Base-by-base conservation (phyloP, 92 coral and sea anemone species). In the Epizoanthus ramosus region DNA sequence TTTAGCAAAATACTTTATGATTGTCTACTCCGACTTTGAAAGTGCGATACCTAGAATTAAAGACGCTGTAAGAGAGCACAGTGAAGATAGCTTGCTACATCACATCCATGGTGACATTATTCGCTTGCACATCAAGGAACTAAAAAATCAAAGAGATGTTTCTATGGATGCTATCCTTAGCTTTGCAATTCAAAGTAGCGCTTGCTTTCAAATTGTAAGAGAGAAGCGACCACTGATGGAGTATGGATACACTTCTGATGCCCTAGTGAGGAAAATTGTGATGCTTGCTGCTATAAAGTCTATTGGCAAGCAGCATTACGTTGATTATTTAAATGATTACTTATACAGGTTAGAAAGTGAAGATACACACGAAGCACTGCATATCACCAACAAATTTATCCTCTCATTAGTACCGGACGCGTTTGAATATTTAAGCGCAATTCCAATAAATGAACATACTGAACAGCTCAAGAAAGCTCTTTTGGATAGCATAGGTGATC, bases 61-160 rank as follows among this genome's bases (percentile, higher is more conserved):
- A 43, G 92, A 90, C 28, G 97, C 97, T n/a, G 76, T 86, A 2
- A 75, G 57, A 25, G 90, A 74, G 54, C 91, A 93, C 74, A 71
- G 54, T 57, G 90, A 90, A 1, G 97, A 93, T 69, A 80, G 85
- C 50, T 85, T 93, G 37, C 74, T 93, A 14, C 97, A 86, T 70
- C 97, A 93, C 80, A 93, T 93, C 61, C 97, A 93, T 80, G 97
- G 97, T 8, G 97, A 93, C 71, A 61, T 93, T 35, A 88, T 93
- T 75, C 89, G 97, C 5, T 76, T 88, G 61, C 94, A 93, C 43
- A 76, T 93, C 16, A 89, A 85, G 43, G 70, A 84, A 31, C 86
- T 93, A 22, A 90, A 90, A 75, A 68, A 63, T 3, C 54, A 79
- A 16, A 47, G 41, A 24, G 79, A 65, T 16, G 63, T 93, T 41